phyloP scores from a whole-genome alignment of 2,888 invertebrate species.

The Torymus auratus region DNA sequence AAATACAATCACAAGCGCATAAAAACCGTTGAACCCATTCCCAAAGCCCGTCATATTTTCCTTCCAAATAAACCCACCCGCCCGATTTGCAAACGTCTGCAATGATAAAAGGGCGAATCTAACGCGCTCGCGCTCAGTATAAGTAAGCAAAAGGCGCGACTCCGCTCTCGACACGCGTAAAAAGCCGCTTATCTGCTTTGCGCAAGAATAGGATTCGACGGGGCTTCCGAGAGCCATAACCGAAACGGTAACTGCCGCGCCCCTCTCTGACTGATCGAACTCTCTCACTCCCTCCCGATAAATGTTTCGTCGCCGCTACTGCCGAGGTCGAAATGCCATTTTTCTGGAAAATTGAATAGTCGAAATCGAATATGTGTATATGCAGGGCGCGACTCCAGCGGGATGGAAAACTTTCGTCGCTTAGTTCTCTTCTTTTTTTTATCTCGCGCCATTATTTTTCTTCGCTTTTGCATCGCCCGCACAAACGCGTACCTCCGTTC shows the following conservation, averaged over 20 bases:
- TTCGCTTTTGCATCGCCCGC: constrained; percentile 45
- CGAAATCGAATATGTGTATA: constrained; percentile 69
- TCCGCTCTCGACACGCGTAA: constrained; percentile 65
- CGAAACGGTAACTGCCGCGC: constrained; percentile 77
- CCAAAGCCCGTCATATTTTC: too few species aligned
- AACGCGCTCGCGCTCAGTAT: too few species aligned
- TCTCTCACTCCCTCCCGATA: constrained; percentile 62
- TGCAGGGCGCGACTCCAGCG: constrained; percentile 5
- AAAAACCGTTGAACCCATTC: too few species aligned
- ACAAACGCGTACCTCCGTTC: constrained; percentile 18
- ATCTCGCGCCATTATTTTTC: constrained; percentile 50
- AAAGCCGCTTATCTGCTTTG: constrained; percentile 76
- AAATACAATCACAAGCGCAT: too few species aligned
- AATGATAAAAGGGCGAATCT: constrained; percentile 1
- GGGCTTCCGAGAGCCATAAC: constrained; percentile 77
- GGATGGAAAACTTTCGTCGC: constrained; percentile 36
- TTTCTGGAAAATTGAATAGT: constrained; percentile 75
- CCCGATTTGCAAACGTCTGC: background rate
- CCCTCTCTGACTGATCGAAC: constrained; percentile 76
- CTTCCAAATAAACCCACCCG: background rate
- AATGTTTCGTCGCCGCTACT: constrained; percentile 22
- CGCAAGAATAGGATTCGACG: constrained; percentile 77
- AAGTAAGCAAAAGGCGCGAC: constrained; percentile 15
- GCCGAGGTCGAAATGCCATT: constrained; percentile 65
- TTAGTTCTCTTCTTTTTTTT: constrained; percentile 34